phyloP scores from a whole-genome alignment of 2,113 vertebrate species.

The Delphinus delphis region DNA sequence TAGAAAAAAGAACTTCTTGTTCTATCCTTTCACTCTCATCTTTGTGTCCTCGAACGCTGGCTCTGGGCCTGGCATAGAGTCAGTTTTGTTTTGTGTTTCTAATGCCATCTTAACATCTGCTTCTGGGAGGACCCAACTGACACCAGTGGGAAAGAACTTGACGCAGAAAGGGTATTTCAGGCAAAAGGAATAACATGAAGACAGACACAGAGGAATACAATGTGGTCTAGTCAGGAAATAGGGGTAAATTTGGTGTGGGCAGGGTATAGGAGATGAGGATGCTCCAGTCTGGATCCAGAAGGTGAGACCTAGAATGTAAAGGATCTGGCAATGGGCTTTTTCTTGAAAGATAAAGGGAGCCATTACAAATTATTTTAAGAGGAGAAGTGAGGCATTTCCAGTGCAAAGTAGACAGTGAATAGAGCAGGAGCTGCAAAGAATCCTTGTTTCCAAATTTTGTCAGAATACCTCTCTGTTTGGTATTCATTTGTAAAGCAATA shows the following conservation, averaged over 20 bases:
- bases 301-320: not conserved
- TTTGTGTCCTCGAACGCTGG: not conserved
- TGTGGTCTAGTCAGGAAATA: not conserved
- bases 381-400: not conserved
- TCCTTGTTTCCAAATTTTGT: not conserved
- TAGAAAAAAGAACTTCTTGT: not conserved
- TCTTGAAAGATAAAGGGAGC: not conserved
- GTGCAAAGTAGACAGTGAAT: not conserved
- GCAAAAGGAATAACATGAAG: not conserved
- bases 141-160: not conserved
- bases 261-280: not conserved
- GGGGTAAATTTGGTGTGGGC: not conserved
- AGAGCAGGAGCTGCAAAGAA: not conserved
- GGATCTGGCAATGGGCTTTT: not conserved
- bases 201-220: not conserved
- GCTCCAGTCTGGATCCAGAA: not conserved
- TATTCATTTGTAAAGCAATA: not conserved
- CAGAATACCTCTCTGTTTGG: not conserved
- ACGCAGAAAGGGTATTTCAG: not conserved
- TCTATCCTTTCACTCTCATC: not conserved
- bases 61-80: not conserved
- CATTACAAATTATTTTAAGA: not conserved
- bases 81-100: not conserved
- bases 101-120: not conserved
- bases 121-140: not conserved